phyloP scores from a whole-genome alignment of 2,888 invertebrate species.

The Camptogramma bilineatum region DNA sequence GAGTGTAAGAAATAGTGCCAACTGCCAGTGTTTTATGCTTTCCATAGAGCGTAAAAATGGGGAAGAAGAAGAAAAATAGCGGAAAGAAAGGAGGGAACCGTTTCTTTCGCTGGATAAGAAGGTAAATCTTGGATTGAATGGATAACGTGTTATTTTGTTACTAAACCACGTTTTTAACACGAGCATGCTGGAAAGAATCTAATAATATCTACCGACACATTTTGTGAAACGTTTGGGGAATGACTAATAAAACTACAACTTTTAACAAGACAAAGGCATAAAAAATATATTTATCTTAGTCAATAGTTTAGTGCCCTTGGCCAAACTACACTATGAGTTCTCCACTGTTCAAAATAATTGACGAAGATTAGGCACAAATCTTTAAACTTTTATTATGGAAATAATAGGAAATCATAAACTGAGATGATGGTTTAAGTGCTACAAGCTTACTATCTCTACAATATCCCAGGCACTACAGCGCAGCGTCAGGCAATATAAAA shows the following conservation, averaged over 20 bases:
- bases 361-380: too few species aligned
- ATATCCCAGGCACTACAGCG: too few species aligned
- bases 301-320: neutral
- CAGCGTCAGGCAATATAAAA: too few species aligned
- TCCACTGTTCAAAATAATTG: too few species aligned
- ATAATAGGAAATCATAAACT: too few species aligned
- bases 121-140: conserved; percentile 59
- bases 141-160: conserved; percentile 27
- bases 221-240: conserved; percentile 21
- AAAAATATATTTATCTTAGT: neutral
- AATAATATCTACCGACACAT: conserved; percentile 28
- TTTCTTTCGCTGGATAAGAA: conserved; percentile 81
- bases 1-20: conserved; percentile 49
- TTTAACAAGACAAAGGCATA: neutral
- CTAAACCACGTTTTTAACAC: conserved; percentile 28
- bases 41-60: conserved; percentile 62
- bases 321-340: too few species aligned
- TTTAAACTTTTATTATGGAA: too few species aligned
- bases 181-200: conserved; percentile 28
- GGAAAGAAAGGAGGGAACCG: conserved; percentile 73
- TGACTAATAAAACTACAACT: conserved; percentile 19
- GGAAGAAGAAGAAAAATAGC: conserved; percentile 79
- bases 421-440: too few species aligned
- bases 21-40: conserved; percentile 62
- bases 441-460: too few species aligned